Evolutionary conservation across 92 coral and sea anemone genomes (phyloP), one percentile per base, ranked within the genome.

Genomic region (Paramuricea clavata): DNA sequence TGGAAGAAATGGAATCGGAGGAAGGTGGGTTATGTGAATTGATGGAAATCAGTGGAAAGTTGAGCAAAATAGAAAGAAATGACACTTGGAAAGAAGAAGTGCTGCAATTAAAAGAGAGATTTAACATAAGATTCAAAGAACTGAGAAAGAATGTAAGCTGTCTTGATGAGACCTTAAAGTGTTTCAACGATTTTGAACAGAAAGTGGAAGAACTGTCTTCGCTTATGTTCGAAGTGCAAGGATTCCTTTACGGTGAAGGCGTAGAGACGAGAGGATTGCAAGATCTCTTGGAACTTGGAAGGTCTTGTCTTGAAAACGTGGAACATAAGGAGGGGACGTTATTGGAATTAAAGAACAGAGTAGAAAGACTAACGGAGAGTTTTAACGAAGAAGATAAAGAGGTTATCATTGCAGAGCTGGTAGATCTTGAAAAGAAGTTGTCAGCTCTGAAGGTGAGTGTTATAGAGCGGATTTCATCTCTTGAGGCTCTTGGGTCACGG

Each of bases 161-260:
- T 49, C 73, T 79, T 15, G 84, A 79, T 27, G 84, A 56, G 36
- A 79, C 84, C 7, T 47, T 79, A 31, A 9, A 79, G 57, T 79
- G 73, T 41, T 79, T 30, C 22, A 79, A 79, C 57, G 84, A 79
- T 12, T 79, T 79, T 79, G 84, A 79, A 26, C 13, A 44, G 11
- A 79, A 79, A 41, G 84, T 60, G 3, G 69, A 60, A 59, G 84
- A 79, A 32, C 33, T 79, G 69, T 79, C 84, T 67, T 59, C 31
- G 56, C 73, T 79, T 7, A 79, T 79, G 84, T 33, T 30, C 22
- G 73, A 79, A 59, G 84, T 25, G n/a, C 84, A 79, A 23, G 73
- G 84, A 1, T 79, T 79, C 31, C 67, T 79, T 10, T 59, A 61
- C 34, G 84, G 84, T 15, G 72, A 79, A 79, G 73, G 84, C 19